Percentiles rank a stretch among this genome's conserved stretches.
Conservation (phyloP, 2,113 vertebrate genomes). For the Salvator merianae region DNA sequence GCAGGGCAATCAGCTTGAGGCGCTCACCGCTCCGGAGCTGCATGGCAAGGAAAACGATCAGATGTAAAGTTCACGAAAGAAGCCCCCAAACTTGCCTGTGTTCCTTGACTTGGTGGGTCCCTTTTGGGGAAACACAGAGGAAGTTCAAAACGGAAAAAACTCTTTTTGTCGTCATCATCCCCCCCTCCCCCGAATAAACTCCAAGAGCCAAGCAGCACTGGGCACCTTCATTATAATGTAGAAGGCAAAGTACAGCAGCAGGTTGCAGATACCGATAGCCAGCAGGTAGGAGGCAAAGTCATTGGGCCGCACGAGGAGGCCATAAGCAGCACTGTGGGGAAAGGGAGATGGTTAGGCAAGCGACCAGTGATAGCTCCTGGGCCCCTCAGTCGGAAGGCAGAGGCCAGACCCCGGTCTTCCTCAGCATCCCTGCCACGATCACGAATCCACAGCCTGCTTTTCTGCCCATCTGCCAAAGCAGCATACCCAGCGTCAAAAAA, state of each 20-base stretch:
- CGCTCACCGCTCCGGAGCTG: slow-evolving; percentile 87
- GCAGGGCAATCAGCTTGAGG: slow-evolving; percentile 87
- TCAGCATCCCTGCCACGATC: not conserved
- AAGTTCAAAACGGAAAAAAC: not conserved
- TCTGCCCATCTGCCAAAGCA: not conserved
- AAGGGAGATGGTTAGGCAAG: not conserved
- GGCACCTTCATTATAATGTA: slow-evolving; percentile 99
- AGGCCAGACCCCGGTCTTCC: not conserved
- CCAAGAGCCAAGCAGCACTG: rapidly evolving
- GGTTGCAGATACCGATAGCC: slow-evolving; percentile 98
- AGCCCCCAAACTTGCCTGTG: too few species aligned
- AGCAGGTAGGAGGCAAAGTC: slow-evolving; percentile 97
- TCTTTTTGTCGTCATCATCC: not conserved
- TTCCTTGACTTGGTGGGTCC: not conserved
- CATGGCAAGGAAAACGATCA: rapidly evolving
- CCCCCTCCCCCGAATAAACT: too few species aligned
- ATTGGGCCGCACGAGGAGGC: slow-evolving; percentile 89
- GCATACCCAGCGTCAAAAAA: not conserved
- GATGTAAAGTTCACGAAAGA: not conserved
- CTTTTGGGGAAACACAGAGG: not conserved
- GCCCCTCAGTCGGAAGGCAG: too few species aligned
- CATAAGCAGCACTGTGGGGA: slow-evolving; percentile 86
- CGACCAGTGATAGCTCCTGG: not conserved
- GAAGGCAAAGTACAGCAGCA: slow-evolving; percentile 97
- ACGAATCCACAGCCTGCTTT: too few species aligned